Percentiles rank a stretch among this genome's conserved stretches.
These are phyloP conservation scores for Perizoma flavofasciatum DNA, from an alignment of 2,888 invertebrate genomes.

Conservation along the genomic window DNA sequence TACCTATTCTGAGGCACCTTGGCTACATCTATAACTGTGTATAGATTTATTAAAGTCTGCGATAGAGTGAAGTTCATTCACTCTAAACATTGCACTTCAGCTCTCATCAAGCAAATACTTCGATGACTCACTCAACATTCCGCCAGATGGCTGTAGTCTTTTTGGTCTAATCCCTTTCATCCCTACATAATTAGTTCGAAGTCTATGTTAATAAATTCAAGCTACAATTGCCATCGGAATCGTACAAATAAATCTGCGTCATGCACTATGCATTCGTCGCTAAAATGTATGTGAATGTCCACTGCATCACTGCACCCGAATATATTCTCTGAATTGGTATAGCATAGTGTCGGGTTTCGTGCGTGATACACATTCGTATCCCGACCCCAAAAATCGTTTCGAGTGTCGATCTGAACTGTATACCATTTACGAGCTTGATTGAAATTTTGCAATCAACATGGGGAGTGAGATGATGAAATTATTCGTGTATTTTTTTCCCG, in stretches of 20 bases:
- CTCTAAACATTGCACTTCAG: conserved; percentile 11
- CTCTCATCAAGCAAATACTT: conserved; percentile 25
- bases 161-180: conserved; percentile 62
- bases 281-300: conserved; percentile 54
- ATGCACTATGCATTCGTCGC: conserved; percentile 67
- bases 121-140: conserved; percentile 34
- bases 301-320: conserved; percentile 40
- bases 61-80: conserved; percentile 30
- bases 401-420: conserved; percentile 79
- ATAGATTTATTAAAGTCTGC: conserved; percentile 6
- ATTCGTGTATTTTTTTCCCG: conserved; percentile 79
- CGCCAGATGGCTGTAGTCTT: conserved; percentile 63
- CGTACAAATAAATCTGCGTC: conserved; percentile 80
- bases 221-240: conserved; percentile 74
- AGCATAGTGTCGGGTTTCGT: conserved; percentile 50
- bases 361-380: conserved; percentile 39
- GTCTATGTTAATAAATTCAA: conserved; percentile 69
- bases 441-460: conserved; percentile 83
- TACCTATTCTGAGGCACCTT: too few relatives aligned
- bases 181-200: conserved; percentile 69
- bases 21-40: not conserved
- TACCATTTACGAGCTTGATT: conserved; percentile 82
- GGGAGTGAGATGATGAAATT: conserved; percentile 79
- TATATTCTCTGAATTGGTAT: conserved; percentile 41
- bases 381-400: conserved; percentile 76